Evolutionary conservation across 1,140 invertebrate genomes (phyloP).

Genomic region (Diabrotica undecimpunctata): DNA sequence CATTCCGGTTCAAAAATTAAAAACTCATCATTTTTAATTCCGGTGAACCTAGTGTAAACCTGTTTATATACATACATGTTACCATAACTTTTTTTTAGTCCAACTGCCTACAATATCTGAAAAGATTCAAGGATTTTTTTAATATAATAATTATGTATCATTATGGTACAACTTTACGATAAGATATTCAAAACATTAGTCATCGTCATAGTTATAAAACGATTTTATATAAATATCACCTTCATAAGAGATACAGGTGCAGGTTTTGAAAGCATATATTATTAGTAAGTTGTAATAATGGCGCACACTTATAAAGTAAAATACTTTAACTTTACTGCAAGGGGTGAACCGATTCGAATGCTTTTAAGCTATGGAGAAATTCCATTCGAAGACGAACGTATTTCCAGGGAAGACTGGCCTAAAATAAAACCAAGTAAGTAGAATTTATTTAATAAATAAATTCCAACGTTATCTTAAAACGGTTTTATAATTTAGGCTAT

Average conservation of each 20-base stretch:
- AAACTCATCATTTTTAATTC: too few relatives aligned
- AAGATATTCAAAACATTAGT: neutral
- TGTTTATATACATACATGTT: too few relatives aligned
- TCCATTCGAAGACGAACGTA: conserved; percentile 52
- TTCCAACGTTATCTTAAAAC: neutral
- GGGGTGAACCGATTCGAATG: conserved; percentile 59
- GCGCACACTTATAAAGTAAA: conserved; percentile 51
- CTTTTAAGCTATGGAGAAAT: conserved; percentile 51
- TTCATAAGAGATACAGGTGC: neutral
- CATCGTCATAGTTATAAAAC: neutral
- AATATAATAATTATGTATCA: neutral
- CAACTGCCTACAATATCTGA: neutral
- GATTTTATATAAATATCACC: neutral
- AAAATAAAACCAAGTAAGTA: conserved; percentile 48
- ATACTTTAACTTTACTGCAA: conserved; percentile 60
- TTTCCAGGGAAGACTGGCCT: conserved; percentile 52
- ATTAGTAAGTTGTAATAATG: conserved; percentile 15
- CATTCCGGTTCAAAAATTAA: too few relatives aligned
- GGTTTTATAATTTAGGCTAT: too few relatives aligned
- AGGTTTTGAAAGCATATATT: neutral
- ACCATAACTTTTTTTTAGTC: too few relatives aligned
- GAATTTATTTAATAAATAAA: neutral
- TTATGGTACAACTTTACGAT: neutral
- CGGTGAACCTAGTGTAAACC: too few relatives aligned
- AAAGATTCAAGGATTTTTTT: neutral